Conservation (phyloP, 2,797 vertebrate genomes). For the Lindbergichthys nudifrons region DNA sequence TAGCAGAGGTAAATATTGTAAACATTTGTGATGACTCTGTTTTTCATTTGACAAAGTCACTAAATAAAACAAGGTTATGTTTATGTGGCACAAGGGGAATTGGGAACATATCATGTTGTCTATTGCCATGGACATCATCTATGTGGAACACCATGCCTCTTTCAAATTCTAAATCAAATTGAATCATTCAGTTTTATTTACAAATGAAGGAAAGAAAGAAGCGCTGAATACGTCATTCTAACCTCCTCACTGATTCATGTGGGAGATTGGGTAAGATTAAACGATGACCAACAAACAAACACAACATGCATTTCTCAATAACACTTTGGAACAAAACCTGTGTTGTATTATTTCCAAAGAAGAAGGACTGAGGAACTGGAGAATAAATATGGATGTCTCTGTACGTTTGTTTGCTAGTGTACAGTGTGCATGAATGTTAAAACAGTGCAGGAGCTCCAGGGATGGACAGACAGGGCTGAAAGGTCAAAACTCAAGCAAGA, state of each 20-base stretch:
- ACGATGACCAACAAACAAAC: neutral
- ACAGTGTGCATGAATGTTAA: conserved; percentile 2
- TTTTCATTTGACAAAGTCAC: conserved; percentile 27
- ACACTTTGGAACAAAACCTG: neutral
- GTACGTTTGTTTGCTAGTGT: conserved; percentile 7
- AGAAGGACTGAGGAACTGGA: neutral
- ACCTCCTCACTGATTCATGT: neutral
- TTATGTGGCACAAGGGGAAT: conserved; percentile 33
- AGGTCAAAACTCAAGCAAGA: conserved; percentile 14
- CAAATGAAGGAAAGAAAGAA: neutral
- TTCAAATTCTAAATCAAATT: neutral
- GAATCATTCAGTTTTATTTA: conserved; percentile 2
- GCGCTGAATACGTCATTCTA: neutral
- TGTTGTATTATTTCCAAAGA: neutral
- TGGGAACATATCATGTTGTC: conserved; percentile 10
- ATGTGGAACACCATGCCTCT: conserved; percentile 2
- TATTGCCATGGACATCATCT: neutral
- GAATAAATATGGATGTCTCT: conserved; percentile 14
- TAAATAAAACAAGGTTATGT: conserved; percentile 37
- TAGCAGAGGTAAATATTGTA: conserved; percentile 38
- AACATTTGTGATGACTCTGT: conserved; percentile 44
- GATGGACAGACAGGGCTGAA: conserved; percentile 12
- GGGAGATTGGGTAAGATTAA: neutral
- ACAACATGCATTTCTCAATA: neutral
- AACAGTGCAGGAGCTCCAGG: neutral